Evolutionary conservation across 2,888 invertebrate genomes (phyloP).

Genomic region (Tenodera sinensis): DNA sequence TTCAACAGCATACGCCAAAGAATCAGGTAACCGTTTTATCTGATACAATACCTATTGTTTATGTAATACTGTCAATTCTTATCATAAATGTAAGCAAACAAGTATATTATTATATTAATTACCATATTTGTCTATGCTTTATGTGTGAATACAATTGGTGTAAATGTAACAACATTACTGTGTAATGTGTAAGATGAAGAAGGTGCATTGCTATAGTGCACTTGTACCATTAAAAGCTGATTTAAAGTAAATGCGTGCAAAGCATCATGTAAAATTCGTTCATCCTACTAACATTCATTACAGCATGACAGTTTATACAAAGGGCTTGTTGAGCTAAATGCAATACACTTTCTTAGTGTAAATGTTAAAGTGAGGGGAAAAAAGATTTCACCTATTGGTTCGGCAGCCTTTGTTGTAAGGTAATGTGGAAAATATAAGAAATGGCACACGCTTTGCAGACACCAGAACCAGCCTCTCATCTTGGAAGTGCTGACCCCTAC

Average conservation of each 20-base stretch:
- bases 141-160: too few relatives aligned
- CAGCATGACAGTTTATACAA: background rate
- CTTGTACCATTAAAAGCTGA: background rate
- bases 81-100: too few relatives aligned
- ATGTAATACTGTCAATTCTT: too few relatives aligned
- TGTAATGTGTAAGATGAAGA: background rate
- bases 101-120: too few relatives aligned
- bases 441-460: constrained; percentile 72
- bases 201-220: background rate
- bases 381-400: constrained; percentile 30
- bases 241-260: background rate
- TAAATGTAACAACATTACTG: background rate
- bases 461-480: constrained; percentile 81
- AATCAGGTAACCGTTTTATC: too few relatives aligned
- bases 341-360: background rate
- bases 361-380: background rate
- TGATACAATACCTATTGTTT: too few relatives aligned
- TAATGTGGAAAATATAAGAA: constrained; percentile 81
- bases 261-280: too few relatives aligned
- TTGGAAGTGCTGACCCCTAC: constrained; percentile 64
- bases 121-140: too few relatives aligned
- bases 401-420: constrained; percentile 60
- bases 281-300: too few relatives aligned
- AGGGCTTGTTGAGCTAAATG: background rate
- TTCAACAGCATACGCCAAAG: too few relatives aligned